phyloP scores from a whole-genome alignment of 1,140 invertebrate species.

The Maconellicoccus hirsutus region DNA sequence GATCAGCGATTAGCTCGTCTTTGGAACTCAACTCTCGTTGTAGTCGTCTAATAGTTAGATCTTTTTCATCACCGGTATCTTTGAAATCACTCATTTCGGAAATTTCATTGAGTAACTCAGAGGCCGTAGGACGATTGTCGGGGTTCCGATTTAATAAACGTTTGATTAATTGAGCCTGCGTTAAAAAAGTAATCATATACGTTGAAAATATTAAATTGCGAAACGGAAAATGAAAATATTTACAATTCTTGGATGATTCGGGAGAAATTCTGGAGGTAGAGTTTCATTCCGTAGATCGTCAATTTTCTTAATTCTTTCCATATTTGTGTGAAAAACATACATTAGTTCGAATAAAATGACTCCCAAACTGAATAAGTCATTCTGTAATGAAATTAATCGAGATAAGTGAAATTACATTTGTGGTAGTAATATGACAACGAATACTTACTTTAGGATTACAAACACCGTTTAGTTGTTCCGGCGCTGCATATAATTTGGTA shows the following conservation, averaged over 20 bases:
- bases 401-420: too few species aligned
- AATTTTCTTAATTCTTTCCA: constrained; percentile 51
- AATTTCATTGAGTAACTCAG: constrained; percentile 26
- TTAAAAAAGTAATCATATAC: not conserved
- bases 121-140: constrained; percentile 28
- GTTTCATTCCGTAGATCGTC: constrained; percentile 27
- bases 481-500: constrained; percentile 68
- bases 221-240: constrained; percentile 21
- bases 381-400: constrained; percentile 28
- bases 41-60: constrained; percentile 25
- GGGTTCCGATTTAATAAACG: constrained; percentile 23
- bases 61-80: constrained; percentile 26
- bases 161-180: constrained; percentile 27
- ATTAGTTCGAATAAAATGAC: constrained; percentile 66
- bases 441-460: constrained; percentile 56
- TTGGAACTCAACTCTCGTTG: constrained; percentile 26
- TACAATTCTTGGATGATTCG: constrained; percentile 27
- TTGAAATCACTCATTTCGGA: constrained; percentile 19
- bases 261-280: constrained; percentile 26
- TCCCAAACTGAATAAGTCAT: constrained; percentile 35
- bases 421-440: too few species aligned
- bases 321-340: constrained; percentile 54
- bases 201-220: not conserved
- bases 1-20: constrained; percentile 27
- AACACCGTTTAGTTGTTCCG: constrained; percentile 56